phyloP scores from a whole-genome alignment of 2,113 vertebrate genomes.

The Psammodynastes pulverulentus region DNA sequence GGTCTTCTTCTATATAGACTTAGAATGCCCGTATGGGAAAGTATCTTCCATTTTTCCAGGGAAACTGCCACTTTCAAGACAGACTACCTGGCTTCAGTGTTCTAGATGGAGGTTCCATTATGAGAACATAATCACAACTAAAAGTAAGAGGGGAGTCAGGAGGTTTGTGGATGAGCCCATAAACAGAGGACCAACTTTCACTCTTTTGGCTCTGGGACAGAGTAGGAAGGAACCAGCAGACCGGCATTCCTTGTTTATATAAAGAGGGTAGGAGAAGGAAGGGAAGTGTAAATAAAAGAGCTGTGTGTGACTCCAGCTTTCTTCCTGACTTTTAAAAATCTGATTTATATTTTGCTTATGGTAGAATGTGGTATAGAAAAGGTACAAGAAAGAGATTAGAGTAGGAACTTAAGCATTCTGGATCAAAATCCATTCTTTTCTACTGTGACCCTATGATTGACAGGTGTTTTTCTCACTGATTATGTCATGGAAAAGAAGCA shows the following conservation, averaged over 20 bases:
- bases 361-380: neutral
- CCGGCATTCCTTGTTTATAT: neutral
- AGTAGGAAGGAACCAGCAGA: neutral
- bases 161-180: neutral
- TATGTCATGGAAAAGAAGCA: neutral
- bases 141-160: neutral
- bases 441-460: neutral
- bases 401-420: neutral
- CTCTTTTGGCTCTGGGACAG: neutral
- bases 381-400: neutral
- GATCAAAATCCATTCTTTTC: neutral
- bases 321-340: neutral
- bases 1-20: neutral
- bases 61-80: neutral
- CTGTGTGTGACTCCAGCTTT: neutral
- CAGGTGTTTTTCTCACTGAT: neutral
- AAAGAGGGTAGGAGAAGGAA: neutral
- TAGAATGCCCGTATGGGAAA: neutral
- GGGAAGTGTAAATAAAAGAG: neutral
- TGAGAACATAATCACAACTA: neutral
- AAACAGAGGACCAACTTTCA: neutral
- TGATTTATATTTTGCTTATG: neutral
- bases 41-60: neutral
- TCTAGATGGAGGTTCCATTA: neutral
- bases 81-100: neutral